These are phyloP conservation scores for Ictalurus furcatus DNA, from an alignment of 2,113 vertebrate genomes.

Conservation along the genomic window DNA sequence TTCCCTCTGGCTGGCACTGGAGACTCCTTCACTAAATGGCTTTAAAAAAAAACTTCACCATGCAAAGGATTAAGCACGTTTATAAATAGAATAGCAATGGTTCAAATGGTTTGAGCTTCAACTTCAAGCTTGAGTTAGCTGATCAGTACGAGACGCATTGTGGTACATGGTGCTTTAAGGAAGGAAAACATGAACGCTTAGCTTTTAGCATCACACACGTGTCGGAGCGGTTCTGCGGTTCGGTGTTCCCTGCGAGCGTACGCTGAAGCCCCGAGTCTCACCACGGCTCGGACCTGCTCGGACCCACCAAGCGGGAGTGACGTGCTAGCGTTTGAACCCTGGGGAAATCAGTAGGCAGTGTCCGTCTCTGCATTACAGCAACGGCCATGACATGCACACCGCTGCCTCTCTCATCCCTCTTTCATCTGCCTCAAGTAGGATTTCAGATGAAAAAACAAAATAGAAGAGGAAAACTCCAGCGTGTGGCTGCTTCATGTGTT, in stretches of 20 bases:
- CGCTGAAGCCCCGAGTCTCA: background rate
- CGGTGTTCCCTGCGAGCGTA: no score
- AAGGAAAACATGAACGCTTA: background rate
- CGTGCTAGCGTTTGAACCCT: background rate
- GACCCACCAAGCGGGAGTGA: background rate
- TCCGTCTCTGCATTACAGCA: background rate
- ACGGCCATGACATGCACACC: background rate
- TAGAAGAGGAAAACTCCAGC: background rate
- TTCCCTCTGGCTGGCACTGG: no score
- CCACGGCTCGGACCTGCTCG: background rate
- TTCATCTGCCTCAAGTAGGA: background rate
- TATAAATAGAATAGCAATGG: no score
- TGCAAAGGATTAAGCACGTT: no score
- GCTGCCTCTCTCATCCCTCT: background rate
- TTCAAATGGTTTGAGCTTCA: background rate
- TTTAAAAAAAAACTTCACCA: no score
- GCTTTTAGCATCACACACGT: background rate
- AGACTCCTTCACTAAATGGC: no score
- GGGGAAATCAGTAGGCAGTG: constrained; percentile 7
- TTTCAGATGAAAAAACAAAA: background rate
- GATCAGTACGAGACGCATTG: background rate
- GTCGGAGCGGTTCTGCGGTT: background rate
- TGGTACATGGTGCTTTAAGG: background rate
- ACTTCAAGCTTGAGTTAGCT: background rate
- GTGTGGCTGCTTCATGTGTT: background rate